phyloP scores from a whole-genome alignment of 1,140 invertebrate species.

The Dysdera silvatica region DNA sequence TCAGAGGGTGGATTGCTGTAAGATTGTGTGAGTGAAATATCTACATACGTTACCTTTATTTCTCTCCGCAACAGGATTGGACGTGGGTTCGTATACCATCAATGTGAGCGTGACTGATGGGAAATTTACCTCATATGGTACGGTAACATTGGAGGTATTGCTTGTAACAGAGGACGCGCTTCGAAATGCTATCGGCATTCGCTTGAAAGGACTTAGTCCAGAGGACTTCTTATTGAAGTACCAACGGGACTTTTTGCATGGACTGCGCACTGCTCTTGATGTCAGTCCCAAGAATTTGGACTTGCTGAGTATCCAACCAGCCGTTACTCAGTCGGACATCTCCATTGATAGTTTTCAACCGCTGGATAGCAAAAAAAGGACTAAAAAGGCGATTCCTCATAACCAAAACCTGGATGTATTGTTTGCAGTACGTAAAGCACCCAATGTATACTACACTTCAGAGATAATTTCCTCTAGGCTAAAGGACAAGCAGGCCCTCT shows the following conservation, averaged over 20 bases:
- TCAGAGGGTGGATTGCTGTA: no score
- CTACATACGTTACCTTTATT: no score
- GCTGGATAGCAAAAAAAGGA: no score
- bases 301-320: slow-evolving; percentile 63
- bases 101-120: slow-evolving; percentile 65
- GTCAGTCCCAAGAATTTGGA: slow-evolving; percentile 47
- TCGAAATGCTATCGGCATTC: slow-evolving; percentile 70
- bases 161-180: slow-evolving; percentile 79
- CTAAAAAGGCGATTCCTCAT: slow-evolving; percentile 11
- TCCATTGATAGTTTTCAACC: no score
- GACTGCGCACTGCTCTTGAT: slow-evolving; percentile 55
- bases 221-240: slow-evolving; percentile 78
- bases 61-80: no score
- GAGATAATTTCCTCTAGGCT: slow-evolving; percentile 57
- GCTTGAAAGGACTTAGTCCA: slow-evolving; percentile 61
- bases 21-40: no score
- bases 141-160: slow-evolving; percentile 50
- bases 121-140: slow-evolving; percentile 46
- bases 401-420: slow-evolving; percentile 68
- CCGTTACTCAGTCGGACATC: slow-evolving; percentile 42
- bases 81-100: slow-evolving; percentile 77
- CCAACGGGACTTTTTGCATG: slow-evolving; percentile 68
- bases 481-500: slow-evolving; percentile 59
- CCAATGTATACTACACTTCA: slow-evolving; percentile 51
- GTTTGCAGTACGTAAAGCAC: slow-evolving; percentile 64